A percentile compares a stretch with the other conserved stretches of the same genome.
Evolutionary conservation across 30 jellyfish, hydroid and myxozoan genomes (phyloP).

Genomic region (Hydractinia echinata): DNA sequence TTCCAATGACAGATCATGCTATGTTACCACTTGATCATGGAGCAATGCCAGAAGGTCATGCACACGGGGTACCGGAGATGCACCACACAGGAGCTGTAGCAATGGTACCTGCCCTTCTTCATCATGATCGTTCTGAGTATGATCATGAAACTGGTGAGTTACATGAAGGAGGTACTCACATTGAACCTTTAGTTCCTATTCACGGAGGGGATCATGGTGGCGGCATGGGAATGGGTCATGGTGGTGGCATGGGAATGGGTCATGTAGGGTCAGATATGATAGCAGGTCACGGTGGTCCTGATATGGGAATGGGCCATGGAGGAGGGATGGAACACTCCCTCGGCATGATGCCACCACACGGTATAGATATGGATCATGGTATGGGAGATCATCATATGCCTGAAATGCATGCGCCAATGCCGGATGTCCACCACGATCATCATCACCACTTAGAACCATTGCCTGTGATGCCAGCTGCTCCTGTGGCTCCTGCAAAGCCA

Average conservation of each 20-base stretch:
- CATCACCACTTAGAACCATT: conserved; percentile 16
- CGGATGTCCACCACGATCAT: conserved; percentile 32
- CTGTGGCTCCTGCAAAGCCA: conserved; percentile 15
- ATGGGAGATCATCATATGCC: conserved; percentile 20
- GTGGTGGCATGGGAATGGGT: background rate
- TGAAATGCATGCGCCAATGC: conserved; percentile 40
- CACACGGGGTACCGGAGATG: background rate
- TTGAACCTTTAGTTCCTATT: conserved; percentile 8
- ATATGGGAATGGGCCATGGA: conserved; percentile 3
- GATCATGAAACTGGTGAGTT: conserved; percentile 19
- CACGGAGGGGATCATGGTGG: conserved; percentile 6
- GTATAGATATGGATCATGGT: conserved; percentile 23
- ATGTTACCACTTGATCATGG: conserved; percentile 13
- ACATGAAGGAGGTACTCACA: conserved; percentile 13
- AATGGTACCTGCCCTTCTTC: conserved; percentile 20
- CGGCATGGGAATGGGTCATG: background rate
- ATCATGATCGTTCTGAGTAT: conserved; percentile 4
- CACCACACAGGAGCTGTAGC: conserved; percentile 22
- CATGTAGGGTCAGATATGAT: background rate
- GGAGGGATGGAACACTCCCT: conserved; percentile 26
- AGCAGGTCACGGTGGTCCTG: too few species aligned
- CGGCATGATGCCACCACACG: conserved; percentile 27
- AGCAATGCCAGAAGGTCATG: conserved; percentile 18
- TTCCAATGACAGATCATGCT: background rate
- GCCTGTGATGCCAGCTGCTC: conserved; percentile 18